Base-by-base conservation (phyloP, 2,797 vertebrate species). In the Dallia pectoralis region DNA sequence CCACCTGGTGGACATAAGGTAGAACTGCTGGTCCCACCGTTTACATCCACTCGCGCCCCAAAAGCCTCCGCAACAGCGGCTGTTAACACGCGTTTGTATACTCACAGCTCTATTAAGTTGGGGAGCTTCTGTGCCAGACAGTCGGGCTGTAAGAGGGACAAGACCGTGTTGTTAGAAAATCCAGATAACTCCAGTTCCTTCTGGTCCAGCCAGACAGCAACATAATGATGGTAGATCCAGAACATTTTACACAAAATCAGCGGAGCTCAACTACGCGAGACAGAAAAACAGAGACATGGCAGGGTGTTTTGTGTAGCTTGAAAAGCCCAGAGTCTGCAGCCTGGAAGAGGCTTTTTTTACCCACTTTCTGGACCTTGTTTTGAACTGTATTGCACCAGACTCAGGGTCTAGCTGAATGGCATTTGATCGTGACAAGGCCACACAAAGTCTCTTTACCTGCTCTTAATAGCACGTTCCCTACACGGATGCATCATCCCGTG, bases 81-180 rank as follows among this genome's bases (percentile, higher is more conserved):
- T 29, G 27, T 2, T 62, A 14, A 25, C n/a, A n/a, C 25, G n/a
- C 53, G 19, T 22, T 51, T 51, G 16, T 51, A 51, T 27, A 49
- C 27, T 7, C 16, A 40, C 49, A 98, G 85, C 91, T 99, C 97
- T 85, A 98, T 95, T 71, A 99, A 94, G 90, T 99, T 99, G 84
- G 97, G 98, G 77, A 99, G 96, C 89, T 98, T 99, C 93, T 98
- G 96, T 76, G 95, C 97, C 87, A 99, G 94, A 91, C 96, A 96
- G 88, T 98, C 97, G 84, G 98, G 98, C 97, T 99, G 89, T 89
- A 89, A 86, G 82, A 88, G 84, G 75, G 22, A 74, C 19, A 29
- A n/a, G 49, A 33, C 33, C 53, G 29, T 27, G 1, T 27, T n/a
- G 3, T 44, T 68, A 71, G 59, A 66, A 30, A 14, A 69, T 11